These are phyloP conservation scores for Notiomystis cincta DNA, from an alignment of 2,113 vertebrate species.

Conservation along the genomic window DNA sequence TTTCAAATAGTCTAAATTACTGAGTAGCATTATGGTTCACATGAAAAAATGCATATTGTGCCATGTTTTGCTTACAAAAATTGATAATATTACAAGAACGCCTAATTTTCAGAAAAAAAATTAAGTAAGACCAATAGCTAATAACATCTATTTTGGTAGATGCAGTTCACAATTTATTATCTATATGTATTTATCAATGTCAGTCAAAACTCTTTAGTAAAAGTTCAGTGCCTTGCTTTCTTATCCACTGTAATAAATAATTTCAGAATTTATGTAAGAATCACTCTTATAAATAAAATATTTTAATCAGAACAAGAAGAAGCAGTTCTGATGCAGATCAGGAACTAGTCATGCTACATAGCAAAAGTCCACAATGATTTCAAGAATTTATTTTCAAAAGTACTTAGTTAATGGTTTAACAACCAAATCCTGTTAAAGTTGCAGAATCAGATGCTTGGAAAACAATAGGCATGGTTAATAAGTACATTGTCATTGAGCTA, in stretches of 20 bases:
- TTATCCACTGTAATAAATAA: slow-evolving; percentile 27
- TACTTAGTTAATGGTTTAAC: slow-evolving; percentile 17
- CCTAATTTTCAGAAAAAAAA: neutral
- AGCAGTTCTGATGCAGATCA: neutral
- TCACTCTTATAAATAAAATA: slow-evolving; percentile 38
- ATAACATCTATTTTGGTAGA: slow-evolving; percentile 2
- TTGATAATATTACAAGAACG: neutral
- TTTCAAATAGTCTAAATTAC: slow-evolving; percentile 62
- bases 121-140: neutral
- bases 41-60: neutral
- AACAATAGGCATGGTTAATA: slow-evolving; percentile 56
- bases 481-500: neutral
- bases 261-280: slow-evolving; percentile 35
- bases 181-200: neutral
- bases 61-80: neutral
- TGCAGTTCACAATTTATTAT: neutral
- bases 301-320: neutral
- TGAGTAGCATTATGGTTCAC: neutral
- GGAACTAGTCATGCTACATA: neutral
- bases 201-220: neutral
- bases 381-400: slow-evolving; percentile 6
- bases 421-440: neutral
- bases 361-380: neutral
- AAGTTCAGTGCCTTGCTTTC: neutral
- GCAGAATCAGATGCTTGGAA: slow-evolving; percentile 1